Percentiles rank a stretch among this genome's conserved stretches.
These are phyloP conservation scores for Acrocyrtus sp. DNA, from an alignment of 2,888 invertebrate species.

Conservation along the genomic window DNA sequence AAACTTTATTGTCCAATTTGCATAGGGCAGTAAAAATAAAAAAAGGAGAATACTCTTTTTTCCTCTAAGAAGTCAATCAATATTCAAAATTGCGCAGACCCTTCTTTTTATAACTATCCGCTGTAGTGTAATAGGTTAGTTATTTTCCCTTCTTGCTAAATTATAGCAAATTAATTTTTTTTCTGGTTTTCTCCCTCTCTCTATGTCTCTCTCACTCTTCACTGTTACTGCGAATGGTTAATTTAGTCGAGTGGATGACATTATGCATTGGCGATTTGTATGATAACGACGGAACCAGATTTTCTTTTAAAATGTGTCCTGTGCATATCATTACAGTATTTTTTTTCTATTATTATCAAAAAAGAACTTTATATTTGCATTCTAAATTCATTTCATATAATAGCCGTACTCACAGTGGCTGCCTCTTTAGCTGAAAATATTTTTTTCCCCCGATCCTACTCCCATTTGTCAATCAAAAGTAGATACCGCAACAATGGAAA, in stretches of 20 bases:
- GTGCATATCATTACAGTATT: background rate
- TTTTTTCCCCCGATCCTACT: conserved; percentile 13
- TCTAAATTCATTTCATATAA: conserved; percentile 14
- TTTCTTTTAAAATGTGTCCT: conserved; percentile 1
- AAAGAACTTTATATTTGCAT: conserved; percentile 15
- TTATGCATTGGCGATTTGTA: background rate
- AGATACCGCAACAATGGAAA: background rate
- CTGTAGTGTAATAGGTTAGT: background rate
- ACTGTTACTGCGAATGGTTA: background rate
- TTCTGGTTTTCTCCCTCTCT: too few relatives aligned
- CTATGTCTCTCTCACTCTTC: too few relatives aligned
- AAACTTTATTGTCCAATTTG: conserved; percentile 44
- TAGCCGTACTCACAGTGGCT: too few relatives aligned
- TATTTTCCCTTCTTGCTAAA: background rate
- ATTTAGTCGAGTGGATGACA: background rate
- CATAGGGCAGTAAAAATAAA: conserved; percentile 38
- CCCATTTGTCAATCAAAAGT: conserved; percentile 51
- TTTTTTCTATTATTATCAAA: background rate
- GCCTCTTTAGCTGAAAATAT: too few relatives aligned
- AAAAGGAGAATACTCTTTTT: background rate
- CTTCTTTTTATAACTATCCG: background rate
- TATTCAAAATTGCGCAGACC: background rate
- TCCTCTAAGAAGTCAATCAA: background rate
- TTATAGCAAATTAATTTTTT: background rate
- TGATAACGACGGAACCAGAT: conserved; percentile 5